These are phyloP conservation scores for Electrona antarctica DNA, from an alignment of 2,113 vertebrate species.

Conservation along the genomic window DNA sequence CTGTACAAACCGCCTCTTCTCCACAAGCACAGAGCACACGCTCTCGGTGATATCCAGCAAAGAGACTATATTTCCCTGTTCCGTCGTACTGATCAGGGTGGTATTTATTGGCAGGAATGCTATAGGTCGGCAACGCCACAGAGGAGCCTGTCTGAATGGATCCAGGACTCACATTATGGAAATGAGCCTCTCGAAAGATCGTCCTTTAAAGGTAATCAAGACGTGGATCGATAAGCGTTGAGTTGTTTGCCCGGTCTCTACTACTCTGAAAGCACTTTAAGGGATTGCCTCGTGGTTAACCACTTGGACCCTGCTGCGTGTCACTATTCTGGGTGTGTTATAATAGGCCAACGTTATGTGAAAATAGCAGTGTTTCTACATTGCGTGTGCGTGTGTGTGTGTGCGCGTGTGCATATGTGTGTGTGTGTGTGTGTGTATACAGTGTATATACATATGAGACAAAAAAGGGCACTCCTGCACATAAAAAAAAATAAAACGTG, in stretches of 20 bases:
- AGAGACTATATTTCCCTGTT: background rate
- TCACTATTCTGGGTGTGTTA: no score
- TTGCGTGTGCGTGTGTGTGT: no score
- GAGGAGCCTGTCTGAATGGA: slow-evolving; percentile 9
- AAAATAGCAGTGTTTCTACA: no score
- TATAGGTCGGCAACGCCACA: background rate
- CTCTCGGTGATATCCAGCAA: background rate
- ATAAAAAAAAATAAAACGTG: no score
- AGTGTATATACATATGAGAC: no score
- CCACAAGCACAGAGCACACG: background rate
- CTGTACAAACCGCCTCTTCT: background rate
- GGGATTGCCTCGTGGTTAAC: no score
- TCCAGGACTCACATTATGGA: slow-evolving; percentile 6
- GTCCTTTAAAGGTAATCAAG: slow-evolving; percentile 21
- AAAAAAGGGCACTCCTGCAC: no score
- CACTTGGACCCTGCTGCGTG: no score
- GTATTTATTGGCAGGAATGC: slow-evolving; percentile 27
- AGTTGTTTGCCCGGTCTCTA: background rate
- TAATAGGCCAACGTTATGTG: no score
- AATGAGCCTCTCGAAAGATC: slow-evolving; percentile 14
- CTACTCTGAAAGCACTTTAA: background rate
- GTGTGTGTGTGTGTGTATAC: no score
- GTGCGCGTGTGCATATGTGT: no score
- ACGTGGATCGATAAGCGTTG: slow-evolving; percentile 16
- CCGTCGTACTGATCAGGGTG: background rate